These are phyloP conservation scores for Leptarthrus brevirostris DNA, from an alignment of 2,888 invertebrate genomes.

Conservation along the genomic window DNA sequence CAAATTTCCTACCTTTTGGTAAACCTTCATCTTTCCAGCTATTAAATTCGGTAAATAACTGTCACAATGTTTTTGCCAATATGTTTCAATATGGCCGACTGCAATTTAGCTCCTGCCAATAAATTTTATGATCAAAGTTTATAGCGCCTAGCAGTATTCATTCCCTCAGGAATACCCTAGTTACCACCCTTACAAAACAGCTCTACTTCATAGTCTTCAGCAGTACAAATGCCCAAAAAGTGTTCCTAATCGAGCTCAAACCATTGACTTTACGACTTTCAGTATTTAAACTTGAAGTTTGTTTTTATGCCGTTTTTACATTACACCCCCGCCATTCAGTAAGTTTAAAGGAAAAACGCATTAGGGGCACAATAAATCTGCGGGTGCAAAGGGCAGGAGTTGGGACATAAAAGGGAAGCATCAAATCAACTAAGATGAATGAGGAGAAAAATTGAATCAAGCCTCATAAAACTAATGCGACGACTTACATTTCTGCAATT, in stretches of 20 bases:
- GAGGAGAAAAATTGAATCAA: conserved; percentile 7
- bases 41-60: conserved; percentile 33
- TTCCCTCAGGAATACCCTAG: conserved; percentile 6
- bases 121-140: conserved; percentile 25
- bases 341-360: conserved; percentile 18
- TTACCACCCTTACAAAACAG: not conserved
- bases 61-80: conserved; percentile 14
- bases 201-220: not conserved
- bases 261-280: conserved; percentile 51
- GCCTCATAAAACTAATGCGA: conserved; percentile 34
- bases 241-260: conserved; percentile 39
- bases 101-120: conserved; percentile 26
- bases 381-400: not conserved
- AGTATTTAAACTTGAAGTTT: conserved; percentile 46
- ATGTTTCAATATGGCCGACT: conserved; percentile 27
- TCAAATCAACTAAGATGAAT: conserved; percentile 20
- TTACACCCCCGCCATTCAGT: conserved; percentile 9
- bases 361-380: conserved; percentile 19
- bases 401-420: not conserved
- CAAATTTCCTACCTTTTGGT: conserved; percentile 1
- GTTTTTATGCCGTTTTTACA: conserved; percentile 25
- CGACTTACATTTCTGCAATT: conserved; percentile 16
- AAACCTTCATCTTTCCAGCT: not conserved
- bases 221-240: conserved; percentile 15
- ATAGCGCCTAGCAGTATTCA: conserved; percentile 24